A percentile compares a stretch with the other conserved stretches of the same genome.
Evolutionary conservation across 2,113 vertebrate genomes (phyloP).

Genomic region (Vanacampus margaritifer): DNA sequence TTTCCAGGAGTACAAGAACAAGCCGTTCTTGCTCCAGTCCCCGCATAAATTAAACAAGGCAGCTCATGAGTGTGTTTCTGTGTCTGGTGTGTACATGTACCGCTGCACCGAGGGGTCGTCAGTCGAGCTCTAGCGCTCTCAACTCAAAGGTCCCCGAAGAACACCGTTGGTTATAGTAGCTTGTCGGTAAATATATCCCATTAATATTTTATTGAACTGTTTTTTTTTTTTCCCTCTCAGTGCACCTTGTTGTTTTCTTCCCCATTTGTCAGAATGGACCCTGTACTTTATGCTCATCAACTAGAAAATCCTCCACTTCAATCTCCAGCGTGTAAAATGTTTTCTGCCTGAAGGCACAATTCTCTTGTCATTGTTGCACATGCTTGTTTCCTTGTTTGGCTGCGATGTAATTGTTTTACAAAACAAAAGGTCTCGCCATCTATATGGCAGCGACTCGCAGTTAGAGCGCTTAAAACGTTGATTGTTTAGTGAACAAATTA

Average conservation of each 20-base stretch:
- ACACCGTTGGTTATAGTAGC: constrained; percentile 54
- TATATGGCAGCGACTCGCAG: constrained; percentile 26
- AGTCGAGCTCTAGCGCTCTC: constrained; percentile 48
- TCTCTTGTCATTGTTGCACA: constrained; percentile 67
- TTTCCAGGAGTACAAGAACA: constrained; percentile 27
- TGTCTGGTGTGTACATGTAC: constrained; percentile 41
- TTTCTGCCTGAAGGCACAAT: constrained; percentile 70
- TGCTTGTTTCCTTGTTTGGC: constrained; percentile 59
- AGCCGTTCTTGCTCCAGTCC: constrained; percentile 26
- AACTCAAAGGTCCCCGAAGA: constrained; percentile 44
- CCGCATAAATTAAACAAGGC: constrained; percentile 39
- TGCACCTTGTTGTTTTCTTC: constrained; percentile 53
- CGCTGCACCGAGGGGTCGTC: constrained; percentile 50
- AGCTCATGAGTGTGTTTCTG: constrained; percentile 45
- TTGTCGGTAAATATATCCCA: constrained; percentile 72
- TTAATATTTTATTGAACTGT: constrained; percentile 75
- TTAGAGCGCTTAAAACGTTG: constrained; percentile 22
- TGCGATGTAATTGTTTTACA: constrained; percentile 69
- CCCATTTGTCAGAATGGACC: constrained; percentile 69
- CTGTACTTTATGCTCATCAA: constrained; percentile 68
- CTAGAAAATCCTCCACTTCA: constrained; percentile 51
- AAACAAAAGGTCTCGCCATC: constrained; percentile 48
- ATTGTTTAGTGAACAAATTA: constrained; percentile 59
- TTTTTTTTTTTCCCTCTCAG: constrained; percentile 40
- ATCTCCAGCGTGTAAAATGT: constrained; percentile 63